phyloP scores from a whole-genome alignment of 1,140 invertebrate genomes.

The Copidosoma floridanum region DNA sequence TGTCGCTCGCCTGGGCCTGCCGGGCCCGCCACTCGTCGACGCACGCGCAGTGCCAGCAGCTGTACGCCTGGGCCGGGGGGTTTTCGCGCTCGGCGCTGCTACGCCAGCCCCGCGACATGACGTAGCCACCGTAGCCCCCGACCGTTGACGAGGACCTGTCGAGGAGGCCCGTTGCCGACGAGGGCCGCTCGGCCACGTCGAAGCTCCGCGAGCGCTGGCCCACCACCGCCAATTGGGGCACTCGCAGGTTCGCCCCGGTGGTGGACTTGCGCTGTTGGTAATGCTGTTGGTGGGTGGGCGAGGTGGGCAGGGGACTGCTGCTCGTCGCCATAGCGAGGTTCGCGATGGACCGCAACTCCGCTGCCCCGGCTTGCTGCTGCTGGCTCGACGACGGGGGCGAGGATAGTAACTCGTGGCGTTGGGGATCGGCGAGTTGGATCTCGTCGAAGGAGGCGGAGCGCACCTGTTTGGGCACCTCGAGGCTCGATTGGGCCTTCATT shows the following conservation, averaged over 20 bases:
- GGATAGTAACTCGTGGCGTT: conserved; percentile 50
- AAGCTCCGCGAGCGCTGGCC: conserved; percentile 73
- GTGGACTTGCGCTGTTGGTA: conserved; percentile 43
- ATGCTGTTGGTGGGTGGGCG: conserved; percentile 59
- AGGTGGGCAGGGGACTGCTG: conserved; percentile 63
- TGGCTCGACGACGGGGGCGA: conserved; percentile 1
- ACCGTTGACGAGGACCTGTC: conserved; percentile 59
- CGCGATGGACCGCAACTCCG: conserved; percentile 37
- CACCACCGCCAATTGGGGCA: conserved; percentile 64
- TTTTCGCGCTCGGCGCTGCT: conserved; percentile 6
- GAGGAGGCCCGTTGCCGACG: not conserved
- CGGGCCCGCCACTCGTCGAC: conserved; percentile 46
- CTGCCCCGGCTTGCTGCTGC: too few species aligned
- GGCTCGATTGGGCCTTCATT: conserved; percentile 86
- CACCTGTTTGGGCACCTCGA: conserved; percentile 84
- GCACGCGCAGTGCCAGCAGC: conserved; percentile 53
- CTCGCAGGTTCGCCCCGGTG: conserved; percentile 54
- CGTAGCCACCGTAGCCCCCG: conserved; percentile 59
- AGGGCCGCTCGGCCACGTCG: conserved; percentile 57
- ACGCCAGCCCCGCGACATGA: conserved; percentile 35
- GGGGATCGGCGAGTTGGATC: conserved; percentile 73
- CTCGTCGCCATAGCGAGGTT: conserved; percentile 35
- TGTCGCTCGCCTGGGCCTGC: conserved; percentile 25
- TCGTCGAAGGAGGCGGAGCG: conserved; percentile 82
- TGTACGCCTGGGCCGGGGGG: conserved; percentile 32